These are phyloP conservation scores for Eubasilissa splendida DNA, from an alignment of 2,888 invertebrate genomes.

Conservation along the genomic window DNA sequence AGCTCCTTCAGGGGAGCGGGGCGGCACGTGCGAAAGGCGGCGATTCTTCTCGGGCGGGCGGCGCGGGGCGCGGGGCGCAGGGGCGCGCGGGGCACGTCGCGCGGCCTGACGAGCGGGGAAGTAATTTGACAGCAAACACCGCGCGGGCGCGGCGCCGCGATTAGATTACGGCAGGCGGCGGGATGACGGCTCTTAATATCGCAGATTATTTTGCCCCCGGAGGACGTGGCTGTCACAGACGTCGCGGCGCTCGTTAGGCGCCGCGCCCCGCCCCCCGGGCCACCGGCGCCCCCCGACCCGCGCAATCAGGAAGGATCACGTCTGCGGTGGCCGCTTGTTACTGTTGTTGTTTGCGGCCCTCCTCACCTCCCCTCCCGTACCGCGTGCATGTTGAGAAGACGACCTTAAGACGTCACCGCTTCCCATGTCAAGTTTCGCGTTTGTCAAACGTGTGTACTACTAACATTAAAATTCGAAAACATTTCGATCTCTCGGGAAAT, in stretches of 20 bases:
- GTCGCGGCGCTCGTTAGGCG: constrained; percentile 58
- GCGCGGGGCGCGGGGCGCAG: constrained; percentile 56
- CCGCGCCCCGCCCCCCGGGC: constrained; percentile 35
- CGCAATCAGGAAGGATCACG: constrained; percentile 53
- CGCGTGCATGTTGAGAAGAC: constrained; percentile 47
- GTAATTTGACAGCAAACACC: constrained; percentile 58
- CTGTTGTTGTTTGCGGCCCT: constrained; percentile 51
- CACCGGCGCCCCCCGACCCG: constrained; percentile 5
- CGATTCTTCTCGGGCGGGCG: constrained; percentile 60
- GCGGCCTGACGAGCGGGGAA: constrained; percentile 57
- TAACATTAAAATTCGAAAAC: too few species aligned
- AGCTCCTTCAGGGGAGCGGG: constrained; percentile 65
- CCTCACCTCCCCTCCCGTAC: background rate
- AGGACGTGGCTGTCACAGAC: constrained; percentile 53
- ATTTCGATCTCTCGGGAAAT: too few species aligned
- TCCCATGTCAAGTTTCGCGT: background rate
- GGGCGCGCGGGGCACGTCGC: constrained; percentile 64
- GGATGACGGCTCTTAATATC: constrained; percentile 56
- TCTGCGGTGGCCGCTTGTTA: constrained; percentile 53
- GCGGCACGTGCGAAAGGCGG: constrained; percentile 64
- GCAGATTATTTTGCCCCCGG: constrained; percentile 54
- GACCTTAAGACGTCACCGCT: constrained; percentile 32
- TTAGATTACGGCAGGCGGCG: constrained; percentile 44
- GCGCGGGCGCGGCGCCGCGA: constrained; percentile 51
- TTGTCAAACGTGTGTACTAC: background rate